Base-by-base conservation (phyloP, 2,113 vertebrate genomes). In the Garra rufa region DNA sequence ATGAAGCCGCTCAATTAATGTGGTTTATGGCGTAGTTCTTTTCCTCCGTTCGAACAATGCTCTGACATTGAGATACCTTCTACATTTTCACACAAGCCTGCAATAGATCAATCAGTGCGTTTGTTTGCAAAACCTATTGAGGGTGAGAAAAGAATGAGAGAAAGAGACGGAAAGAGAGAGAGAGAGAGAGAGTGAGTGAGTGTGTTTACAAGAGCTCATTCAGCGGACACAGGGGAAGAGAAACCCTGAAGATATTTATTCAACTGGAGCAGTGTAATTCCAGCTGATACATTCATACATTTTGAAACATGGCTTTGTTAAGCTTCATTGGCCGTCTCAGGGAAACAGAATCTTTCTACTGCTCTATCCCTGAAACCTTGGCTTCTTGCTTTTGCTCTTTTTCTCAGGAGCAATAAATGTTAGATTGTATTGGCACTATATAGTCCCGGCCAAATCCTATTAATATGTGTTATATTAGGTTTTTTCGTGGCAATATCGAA, bases 401-500 rank as follows among this genome's bases (percentile, higher is more conserved):
- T 79, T 74, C 76, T 84, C 59, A 48, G 57, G 38, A 81, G 83
- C 67, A 59, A 82, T 82, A 82, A 70, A 82, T 71, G 80, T 24
- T 71, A 82, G 80, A 82, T 70, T 82, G 65, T 55, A 70, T 82
- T 77, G 73, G 74, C 79, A 82, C 79, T 70, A 82, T 38, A 57
- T 55, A 82, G 71, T 76, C 80, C 69, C 0, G 8, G 65, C 65
- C 80, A 71, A 55, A 82, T 55, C 80, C 80, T 69, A 82, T 82
- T 82, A 82, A 82, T 82, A 82, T 82, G 80, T 82, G 80, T 82
- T 82, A 82, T 82, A 82, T 82, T 82, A 82, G 44, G 48, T 70
- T 82, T 80, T 63, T 17, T 52, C 77, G 0, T 9, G 46, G 65
- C 26, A 34, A 46, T 65, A 80, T 44, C 59, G 26, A 81, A 82